Percentiles rank a stretch among this genome's conserved stretches.
These are phyloP conservation scores for Euwallacea similis DNA, from an alignment of 1,140 invertebrate genomes.

Conservation along the genomic window DNA sequence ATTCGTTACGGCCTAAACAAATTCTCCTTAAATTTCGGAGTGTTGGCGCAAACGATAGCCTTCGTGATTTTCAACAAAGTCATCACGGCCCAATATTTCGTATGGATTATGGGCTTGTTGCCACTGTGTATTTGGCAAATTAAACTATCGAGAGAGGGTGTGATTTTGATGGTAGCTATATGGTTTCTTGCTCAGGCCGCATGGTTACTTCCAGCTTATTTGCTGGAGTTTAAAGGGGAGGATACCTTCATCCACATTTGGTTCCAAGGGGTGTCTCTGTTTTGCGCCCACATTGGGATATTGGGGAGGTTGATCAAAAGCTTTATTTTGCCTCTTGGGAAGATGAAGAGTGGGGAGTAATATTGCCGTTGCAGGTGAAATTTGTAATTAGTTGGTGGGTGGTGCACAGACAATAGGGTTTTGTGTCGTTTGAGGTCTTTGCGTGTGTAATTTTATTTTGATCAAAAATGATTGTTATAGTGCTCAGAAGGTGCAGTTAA, in stretches of 20 bases:
- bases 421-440: too few relatives aligned
- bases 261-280: slow-evolving; percentile 77
- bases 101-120: slow-evolving; percentile 92
- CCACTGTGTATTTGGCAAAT: slow-evolving; percentile 75
- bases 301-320: slow-evolving; percentile 65
- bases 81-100: slow-evolving; percentile 95
- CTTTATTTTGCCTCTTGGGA: slow-evolving; percentile 36
- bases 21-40: slow-evolving; percentile 76
- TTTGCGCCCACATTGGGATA: slow-evolving; percentile 74
- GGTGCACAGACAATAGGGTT: too few relatives aligned
- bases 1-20: slow-evolving; percentile 67
- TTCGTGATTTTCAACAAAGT: slow-evolving; percentile 97
- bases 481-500: too few relatives aligned
- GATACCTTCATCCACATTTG: slow-evolving; percentile 83
- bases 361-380: too few relatives aligned
- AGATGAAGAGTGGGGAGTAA: neutral
- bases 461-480: too few relatives aligned
- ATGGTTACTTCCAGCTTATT: slow-evolving; percentile 91
- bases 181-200: slow-evolving; percentile 81
- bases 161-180: slow-evolving; percentile 56
- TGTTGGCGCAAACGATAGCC: slow-evolving; percentile 83
- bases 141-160: slow-evolving; percentile 57
- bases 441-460: too few relatives aligned
- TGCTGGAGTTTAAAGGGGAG: slow-evolving; percentile 84
- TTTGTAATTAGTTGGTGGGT: too few relatives aligned